These are phyloP conservation scores for Elanoides forficatus DNA, from an alignment of 2,113 vertebrate genomes.

Conservation along the genomic window DNA sequence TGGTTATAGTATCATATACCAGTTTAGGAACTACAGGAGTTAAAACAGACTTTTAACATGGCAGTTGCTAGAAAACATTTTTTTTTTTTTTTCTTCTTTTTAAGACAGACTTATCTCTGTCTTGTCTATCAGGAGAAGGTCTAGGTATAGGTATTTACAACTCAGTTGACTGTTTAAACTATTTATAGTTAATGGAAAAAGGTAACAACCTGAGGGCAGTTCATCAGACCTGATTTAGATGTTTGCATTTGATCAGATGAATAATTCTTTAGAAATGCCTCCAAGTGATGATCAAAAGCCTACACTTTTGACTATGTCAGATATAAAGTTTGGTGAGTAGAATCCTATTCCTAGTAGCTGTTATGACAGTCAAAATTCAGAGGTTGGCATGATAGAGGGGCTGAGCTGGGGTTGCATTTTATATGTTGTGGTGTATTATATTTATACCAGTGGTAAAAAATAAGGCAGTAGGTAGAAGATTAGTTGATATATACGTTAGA, in stretches of 20 bases:
- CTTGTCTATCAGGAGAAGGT: not conserved
- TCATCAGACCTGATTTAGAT: not conserved
- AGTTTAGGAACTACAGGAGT: not conserved
- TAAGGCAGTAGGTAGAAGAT: not conserved
- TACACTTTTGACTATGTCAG: not conserved
- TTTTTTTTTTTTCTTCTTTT: not conserved
- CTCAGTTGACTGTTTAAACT: not conserved
- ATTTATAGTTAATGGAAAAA: slow-evolving; percentile 1
- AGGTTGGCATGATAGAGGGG: not conserved
- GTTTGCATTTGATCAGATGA: not conserved
- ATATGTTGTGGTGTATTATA: not conserved
- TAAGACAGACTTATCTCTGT: not conserved
- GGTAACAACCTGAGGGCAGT: not conserved
- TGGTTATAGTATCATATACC: not conserved
- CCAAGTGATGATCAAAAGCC: not conserved
- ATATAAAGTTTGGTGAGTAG: not conserved
- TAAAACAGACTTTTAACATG: not conserved
- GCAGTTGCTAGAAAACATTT: not conserved
- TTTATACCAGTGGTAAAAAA: not conserved
- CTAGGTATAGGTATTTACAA: not conserved
- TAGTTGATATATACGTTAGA: not conserved
- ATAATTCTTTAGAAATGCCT: slow-evolving; percentile 4
- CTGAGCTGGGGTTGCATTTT: not conserved
- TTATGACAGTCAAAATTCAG: not conserved
- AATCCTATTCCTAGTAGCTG: not conserved